Percentiles rank a stretch among this genome's conserved stretches.
Evolutionary conservation across 2,888 invertebrate species (phyloP).

Genomic region (Spialia ferax): DNA sequence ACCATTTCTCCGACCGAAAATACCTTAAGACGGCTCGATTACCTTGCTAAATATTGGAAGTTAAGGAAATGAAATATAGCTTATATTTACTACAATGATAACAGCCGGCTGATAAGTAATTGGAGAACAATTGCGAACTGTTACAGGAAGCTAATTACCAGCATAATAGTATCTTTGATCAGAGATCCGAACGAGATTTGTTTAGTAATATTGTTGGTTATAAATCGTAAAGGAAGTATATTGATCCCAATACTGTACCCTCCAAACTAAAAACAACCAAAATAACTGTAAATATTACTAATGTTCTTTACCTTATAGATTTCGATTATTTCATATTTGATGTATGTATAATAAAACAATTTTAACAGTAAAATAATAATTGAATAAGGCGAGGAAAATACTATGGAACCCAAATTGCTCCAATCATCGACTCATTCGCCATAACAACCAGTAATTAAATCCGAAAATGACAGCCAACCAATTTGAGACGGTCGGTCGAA

Average conservation of each 20-base stretch:
- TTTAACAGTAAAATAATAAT: slow-evolving; percentile 30
- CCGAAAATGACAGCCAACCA: slow-evolving; percentile 52
- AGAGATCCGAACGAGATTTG: slow-evolving; percentile 48
- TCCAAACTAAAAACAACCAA: background rate
- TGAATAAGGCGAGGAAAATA: slow-evolving; percentile 36
- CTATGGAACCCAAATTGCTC: slow-evolving; percentile 49
- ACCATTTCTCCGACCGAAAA: slow-evolving; percentile 30
- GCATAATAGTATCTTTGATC: slow-evolving; percentile 49
- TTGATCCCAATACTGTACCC: slow-evolving; percentile 14
- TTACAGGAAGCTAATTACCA: slow-evolving; percentile 50
- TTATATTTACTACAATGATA: slow-evolving; percentile 37
- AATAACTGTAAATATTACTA: background rate
- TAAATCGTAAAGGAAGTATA: slow-evolving; percentile 34
- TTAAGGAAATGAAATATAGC: slow-evolving; percentile 35
- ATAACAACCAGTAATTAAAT: slow-evolving; percentile 52
- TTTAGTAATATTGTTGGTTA: slow-evolving; percentile 39
- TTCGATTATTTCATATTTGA: background rate
- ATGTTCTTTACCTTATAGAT: background rate
- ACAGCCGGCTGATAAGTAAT: slow-evolving; percentile 46
- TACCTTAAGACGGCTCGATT: slow-evolving; percentile 20
- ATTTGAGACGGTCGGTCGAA: slow-evolving; percentile 55
- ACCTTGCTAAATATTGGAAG: slow-evolving; percentile 33
- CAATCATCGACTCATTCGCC: slow-evolving; percentile 50
- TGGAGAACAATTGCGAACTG: slow-evolving; percentile 51
- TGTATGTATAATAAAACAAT: slow-evolving; percentile 14